Evolutionary conservation across 2,888 invertebrate species (phyloP).

Genomic region (Drosophila melanocephala): DNA sequence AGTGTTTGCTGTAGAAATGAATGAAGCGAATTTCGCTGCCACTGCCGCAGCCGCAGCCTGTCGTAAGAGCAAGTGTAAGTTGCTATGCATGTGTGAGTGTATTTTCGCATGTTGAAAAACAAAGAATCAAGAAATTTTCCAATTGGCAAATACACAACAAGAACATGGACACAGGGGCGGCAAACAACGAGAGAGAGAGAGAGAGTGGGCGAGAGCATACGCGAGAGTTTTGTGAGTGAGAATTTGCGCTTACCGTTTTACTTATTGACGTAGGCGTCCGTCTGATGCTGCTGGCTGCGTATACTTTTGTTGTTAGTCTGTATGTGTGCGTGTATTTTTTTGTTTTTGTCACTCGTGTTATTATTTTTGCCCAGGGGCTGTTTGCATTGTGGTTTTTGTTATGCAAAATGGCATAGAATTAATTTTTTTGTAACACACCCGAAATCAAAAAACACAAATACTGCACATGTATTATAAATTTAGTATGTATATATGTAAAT

Average conservation of each 20-base stretch:
- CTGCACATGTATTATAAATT: slow-evolving; percentile 19
- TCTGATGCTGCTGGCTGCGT: slow-evolving; percentile 33
- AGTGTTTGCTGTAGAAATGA: slow-evolving; percentile 64
- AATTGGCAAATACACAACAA: slow-evolving; percentile 64
- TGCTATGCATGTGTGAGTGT: slow-evolving; percentile 42
- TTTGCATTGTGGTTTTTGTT: slow-evolving; percentile 64
- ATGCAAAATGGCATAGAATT: slow-evolving; percentile 68
- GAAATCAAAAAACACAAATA: slow-evolving; percentile 41
- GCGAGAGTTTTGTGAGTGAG: slow-evolving; percentile 24
- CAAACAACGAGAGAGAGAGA: slow-evolving; percentile 14
- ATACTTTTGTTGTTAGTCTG: slow-evolving; percentile 46
- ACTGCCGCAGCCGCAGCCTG: slow-evolving; percentile 36
- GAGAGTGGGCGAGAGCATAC: slow-evolving; percentile 5
- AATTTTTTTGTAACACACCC: slow-evolving; percentile 40
- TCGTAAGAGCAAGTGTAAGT: slow-evolving; percentile 68
- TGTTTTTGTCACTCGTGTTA: slow-evolving; percentile 58
- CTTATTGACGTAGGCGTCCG: slow-evolving; percentile 77
- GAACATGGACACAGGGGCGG: slow-evolving; percentile 10
- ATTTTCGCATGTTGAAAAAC: slow-evolving; percentile 60
- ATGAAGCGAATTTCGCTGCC: slow-evolving; percentile 56
- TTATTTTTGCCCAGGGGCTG: slow-evolving; percentile 66
- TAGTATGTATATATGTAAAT: slow-evolving; percentile 8
- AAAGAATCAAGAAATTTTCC: slow-evolving; percentile 73
- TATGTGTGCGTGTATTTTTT: slow-evolving; percentile 38
- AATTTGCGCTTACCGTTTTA: slow-evolving; percentile 72